These are phyloP conservation scores for Phyllotis vaccarum DNA, from an alignment of 2,797 vertebrate species.

Conservation along the genomic window DNA sequence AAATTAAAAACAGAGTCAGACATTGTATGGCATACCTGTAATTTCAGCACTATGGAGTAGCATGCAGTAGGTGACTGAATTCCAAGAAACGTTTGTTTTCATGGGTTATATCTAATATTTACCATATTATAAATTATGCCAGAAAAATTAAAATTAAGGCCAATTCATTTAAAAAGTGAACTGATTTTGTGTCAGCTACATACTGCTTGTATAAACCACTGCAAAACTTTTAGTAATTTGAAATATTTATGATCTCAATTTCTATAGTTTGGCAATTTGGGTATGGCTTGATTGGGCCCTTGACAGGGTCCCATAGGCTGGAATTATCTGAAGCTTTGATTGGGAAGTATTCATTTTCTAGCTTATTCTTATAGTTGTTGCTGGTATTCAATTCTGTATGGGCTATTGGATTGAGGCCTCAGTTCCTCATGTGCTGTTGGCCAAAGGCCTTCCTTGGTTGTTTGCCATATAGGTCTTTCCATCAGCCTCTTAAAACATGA, in stretches of 20 bases:
- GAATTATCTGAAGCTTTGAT: not conserved
- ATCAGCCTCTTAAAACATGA: not conserved
- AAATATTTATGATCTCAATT: not conserved
- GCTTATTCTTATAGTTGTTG: not conserved
- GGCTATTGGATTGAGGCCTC: not conserved
- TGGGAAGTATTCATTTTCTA: not conserved
- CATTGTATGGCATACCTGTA: not conserved
- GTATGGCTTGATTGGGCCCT: not conserved
- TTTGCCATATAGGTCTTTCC: not conserved
- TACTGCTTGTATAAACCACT: not conserved
- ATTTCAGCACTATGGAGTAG: not conserved
- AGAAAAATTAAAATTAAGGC: not conserved
- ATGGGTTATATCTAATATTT: not conserved
- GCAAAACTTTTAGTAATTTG: not conserved
- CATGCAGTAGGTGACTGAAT: not conserved
- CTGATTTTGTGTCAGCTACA: not conserved
- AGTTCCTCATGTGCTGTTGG: not conserved
- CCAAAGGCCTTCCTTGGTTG: not conserved
- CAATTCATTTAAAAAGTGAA: not conserved
- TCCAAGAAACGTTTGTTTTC: not conserved
- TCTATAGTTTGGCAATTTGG: not conserved
- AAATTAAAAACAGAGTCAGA: not conserved
- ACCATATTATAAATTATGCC: not conserved
- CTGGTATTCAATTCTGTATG: not conserved
- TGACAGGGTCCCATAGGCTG: not conserved